Conservation (phyloP, 2,888 invertebrate genomes). For the Scaptomyza caliginosa region DNA sequence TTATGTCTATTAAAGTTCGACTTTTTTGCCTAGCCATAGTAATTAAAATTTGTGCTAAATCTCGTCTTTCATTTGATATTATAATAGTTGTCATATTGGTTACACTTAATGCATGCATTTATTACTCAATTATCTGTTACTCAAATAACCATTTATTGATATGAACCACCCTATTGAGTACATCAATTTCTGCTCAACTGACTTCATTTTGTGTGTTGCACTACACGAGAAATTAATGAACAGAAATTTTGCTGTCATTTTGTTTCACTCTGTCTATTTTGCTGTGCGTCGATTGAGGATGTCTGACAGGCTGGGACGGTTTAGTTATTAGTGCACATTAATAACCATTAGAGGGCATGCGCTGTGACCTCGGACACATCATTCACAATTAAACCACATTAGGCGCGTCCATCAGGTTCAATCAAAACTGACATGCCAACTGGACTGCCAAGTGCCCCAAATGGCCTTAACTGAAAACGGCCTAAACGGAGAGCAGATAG, state of each 20-base stretch:
- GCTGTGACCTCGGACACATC: slow-evolving; percentile 51
- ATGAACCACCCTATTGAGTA: not conserved
- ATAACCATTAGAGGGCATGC: slow-evolving; percentile 54
- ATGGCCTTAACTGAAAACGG: slow-evolving; percentile 26
- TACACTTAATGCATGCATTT: too few relatives aligned
- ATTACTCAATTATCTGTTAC: too few relatives aligned
- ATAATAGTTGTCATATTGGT: too few relatives aligned
- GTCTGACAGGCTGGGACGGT: slow-evolving; percentile 3
- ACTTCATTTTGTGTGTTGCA: not conserved
- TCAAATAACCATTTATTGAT: not conserved
- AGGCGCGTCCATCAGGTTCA: slow-evolving; percentile 70
- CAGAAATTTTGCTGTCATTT: slow-evolving; percentile 16
- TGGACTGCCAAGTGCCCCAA: slow-evolving; percentile 40
- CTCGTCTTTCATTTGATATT: too few relatives aligned
- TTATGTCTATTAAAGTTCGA: not conserved
- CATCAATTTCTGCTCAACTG: not conserved
- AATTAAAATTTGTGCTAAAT: too few relatives aligned
- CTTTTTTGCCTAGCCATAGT: not conserved
- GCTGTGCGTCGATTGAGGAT: not conserved
- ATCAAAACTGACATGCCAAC: slow-evolving; percentile 72
- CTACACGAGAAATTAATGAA: slow-evolving; percentile 18
- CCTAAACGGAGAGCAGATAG: slow-evolving; percentile 20
- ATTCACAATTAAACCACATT: slow-evolving; percentile 77
- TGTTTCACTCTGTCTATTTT: slow-evolving; percentile 7
- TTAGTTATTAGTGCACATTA: slow-evolving; percentile 56